Conservation (phyloP, 2,797 vertebrate genomes). For the Babyrousa celebensis region DNA sequence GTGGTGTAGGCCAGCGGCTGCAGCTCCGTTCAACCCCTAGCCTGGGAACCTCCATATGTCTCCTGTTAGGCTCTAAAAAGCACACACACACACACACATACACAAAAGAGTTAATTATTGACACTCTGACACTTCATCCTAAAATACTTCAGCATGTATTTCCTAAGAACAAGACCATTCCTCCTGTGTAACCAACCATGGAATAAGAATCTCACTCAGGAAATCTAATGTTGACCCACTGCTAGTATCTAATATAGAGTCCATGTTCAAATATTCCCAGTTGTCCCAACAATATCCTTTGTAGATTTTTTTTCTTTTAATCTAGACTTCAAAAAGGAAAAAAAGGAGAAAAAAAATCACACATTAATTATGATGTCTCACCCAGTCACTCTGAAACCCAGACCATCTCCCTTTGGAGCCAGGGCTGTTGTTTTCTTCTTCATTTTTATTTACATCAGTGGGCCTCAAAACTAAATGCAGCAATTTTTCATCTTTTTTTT, state of each 20-base stretch:
- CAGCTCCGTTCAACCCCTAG: too few species aligned
- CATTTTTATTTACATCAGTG: slow-evolving; percentile 15
- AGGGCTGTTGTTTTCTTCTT: slow-evolving; percentile 39
- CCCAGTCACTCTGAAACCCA: slow-evolving; percentile 39
- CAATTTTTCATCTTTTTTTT: not conserved
- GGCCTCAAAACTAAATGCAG: not conserved
- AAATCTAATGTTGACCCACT: not conserved
- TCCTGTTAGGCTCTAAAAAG: too few species aligned
- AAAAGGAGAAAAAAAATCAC: not conserved
- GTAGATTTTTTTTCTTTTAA: not conserved
- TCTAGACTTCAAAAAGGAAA: slow-evolving; percentile 8
- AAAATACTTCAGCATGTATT: slow-evolving; percentile 26
- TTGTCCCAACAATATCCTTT: slow-evolving; percentile 29
- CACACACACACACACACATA: too few species aligned
- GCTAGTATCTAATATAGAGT: not conserved
- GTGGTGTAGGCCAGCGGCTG: too few species aligned
- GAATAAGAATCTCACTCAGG: slow-evolving; percentile 36
- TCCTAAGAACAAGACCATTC: slow-evolving; percentile 53
- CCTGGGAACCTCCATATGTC: too few species aligned
- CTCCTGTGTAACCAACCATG: not conserved
- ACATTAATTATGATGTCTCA: not conserved
- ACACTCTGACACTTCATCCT: slow-evolving; percentile 32
- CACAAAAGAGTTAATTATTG: not conserved
- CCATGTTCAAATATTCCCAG: not conserved
- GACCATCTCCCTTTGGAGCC: not conserved